Percentiles rank a stretch among this genome's conserved stretches.
Conservation (phyloP, 1,140 invertebrate genomes). For the Diorhabda elongata region DNA sequence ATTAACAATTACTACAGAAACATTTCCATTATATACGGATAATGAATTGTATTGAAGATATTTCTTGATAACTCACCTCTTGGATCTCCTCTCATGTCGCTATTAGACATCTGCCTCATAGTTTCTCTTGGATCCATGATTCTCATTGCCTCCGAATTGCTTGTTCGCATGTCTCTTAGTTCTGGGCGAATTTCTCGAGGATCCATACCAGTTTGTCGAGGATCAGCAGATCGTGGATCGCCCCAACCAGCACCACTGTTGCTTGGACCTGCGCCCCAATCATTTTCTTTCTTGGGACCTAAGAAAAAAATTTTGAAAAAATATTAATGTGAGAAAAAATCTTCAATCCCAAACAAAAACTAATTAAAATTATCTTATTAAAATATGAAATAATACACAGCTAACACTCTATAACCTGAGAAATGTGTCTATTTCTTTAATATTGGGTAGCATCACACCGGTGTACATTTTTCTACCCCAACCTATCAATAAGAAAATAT, state of each 20-base stretch:
- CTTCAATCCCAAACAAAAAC: too few species aligned
- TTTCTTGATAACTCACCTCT: conserved; percentile 49
- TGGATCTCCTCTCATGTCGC: conserved; percentile 63
- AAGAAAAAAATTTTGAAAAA: not conserved
- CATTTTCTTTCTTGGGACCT: conserved; percentile 23
- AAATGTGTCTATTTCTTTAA: too few species aligned
- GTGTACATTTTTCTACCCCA: too few species aligned
- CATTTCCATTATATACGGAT: not conserved
- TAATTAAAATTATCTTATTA: too few species aligned
- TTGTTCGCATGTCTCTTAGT: conserved; percentile 36
- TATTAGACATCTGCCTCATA: conserved; percentile 52
- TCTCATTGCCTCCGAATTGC: conserved; percentile 41
- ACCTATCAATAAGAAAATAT: too few species aligned
- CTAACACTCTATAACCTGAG: too few species aligned
- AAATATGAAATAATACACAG: too few species aligned
- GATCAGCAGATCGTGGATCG: conserved; percentile 41
- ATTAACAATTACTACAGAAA: not conserved
- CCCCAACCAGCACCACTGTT: conserved; percentile 29
- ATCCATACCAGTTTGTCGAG: conserved; percentile 50
- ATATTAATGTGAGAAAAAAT: not conserved
- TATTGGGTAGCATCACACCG: too few species aligned
- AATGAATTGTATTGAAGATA: not conserved
- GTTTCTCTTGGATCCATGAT: conserved; percentile 63
- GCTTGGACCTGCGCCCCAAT: conserved; percentile 23
- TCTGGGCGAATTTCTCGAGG: conserved; percentile 53